phyloP scores from a whole-genome alignment of 2,797 vertebrate genomes.

The Lagocephalus sceleratus region DNA sequence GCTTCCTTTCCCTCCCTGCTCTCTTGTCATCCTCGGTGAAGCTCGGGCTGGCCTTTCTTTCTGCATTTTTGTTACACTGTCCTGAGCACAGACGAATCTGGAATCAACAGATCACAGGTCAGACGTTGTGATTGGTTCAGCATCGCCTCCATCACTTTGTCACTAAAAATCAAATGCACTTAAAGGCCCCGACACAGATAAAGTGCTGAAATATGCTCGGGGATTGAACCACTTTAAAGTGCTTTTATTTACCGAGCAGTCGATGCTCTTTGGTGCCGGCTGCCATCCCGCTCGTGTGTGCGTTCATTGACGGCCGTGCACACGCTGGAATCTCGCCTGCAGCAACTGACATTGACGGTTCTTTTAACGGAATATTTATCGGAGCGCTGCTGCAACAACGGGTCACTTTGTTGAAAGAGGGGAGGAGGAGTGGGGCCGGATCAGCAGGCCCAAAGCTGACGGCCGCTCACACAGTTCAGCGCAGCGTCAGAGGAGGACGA shows the following conservation, averaged over 20 bases:
- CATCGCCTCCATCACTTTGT: background rate
- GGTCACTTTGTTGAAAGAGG: conserved; percentile 41
- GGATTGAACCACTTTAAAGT: conserved; percentile 26
- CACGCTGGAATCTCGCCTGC: conserved; percentile 44
- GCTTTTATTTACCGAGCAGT: conserved; percentile 29
- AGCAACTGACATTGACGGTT: conserved; percentile 44
- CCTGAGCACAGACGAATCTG: too few relatives aligned
- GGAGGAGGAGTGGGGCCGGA: conserved; percentile 11
- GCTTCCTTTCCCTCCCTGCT: background rate
- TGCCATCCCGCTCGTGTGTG: conserved; percentile 28
- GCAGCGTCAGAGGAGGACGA: too few relatives aligned
- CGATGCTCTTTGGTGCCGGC: conserved; percentile 45
- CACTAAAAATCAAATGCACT: conserved; percentile 17
- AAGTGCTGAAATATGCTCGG: conserved; percentile 24
- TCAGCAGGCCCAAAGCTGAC: too few relatives aligned
- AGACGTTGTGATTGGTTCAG: too few relatives aligned
- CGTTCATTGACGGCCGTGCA: conserved; percentile 32
- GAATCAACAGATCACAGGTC: too few relatives aligned
- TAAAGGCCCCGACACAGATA: conserved; percentile 7
- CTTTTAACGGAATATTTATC: conserved; percentile 45
- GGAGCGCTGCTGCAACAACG: conserved; percentile 28
- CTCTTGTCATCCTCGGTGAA: background rate
- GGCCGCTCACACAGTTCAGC: too few relatives aligned
- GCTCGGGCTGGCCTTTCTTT: background rate
- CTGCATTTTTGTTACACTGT: background rate